Evolutionary conservation across 2,797 vertebrate species (phyloP).

Genomic region (Chaetodon trifasciatus): DNA sequence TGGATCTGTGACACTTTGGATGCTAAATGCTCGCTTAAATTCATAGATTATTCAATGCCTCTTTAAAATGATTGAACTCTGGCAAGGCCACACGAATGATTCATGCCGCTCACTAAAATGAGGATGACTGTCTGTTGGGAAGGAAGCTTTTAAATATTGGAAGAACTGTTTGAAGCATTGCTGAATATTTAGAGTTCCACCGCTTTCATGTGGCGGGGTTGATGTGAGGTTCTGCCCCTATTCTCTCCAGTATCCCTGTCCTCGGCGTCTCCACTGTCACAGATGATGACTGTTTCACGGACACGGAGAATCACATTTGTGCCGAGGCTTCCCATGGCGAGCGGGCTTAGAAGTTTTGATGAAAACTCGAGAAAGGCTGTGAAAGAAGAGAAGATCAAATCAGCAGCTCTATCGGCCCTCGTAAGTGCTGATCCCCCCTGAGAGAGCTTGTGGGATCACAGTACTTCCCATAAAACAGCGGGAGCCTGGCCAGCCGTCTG

Average conservation of each 20-base stretch:
- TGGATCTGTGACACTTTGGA: slow-evolving; percentile 43
- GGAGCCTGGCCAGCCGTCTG: slow-evolving; percentile 71
- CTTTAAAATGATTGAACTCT: slow-evolving; percentile 58
- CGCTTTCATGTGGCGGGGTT: slow-evolving; percentile 70
- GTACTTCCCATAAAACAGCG: slow-evolving; percentile 83
- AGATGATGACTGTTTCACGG: slow-evolving; percentile 73
- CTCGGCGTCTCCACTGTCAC: slow-evolving; percentile 66
- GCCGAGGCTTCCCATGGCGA: slow-evolving; percentile 63
- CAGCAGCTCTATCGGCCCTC: slow-evolving; percentile 71
- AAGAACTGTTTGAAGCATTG: slow-evolving; percentile 67
- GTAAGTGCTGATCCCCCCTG: slow-evolving; percentile 75
- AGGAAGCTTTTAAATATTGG: slow-evolving; percentile 66
- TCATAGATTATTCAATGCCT: slow-evolving; percentile 59
- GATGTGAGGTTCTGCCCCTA: slow-evolving; percentile 61
- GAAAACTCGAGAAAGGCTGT: slow-evolving; percentile 76
- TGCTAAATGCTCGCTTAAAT: slow-evolving; percentile 51
- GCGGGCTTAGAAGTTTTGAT: slow-evolving; percentile 71
- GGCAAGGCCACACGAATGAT: slow-evolving; percentile 51
- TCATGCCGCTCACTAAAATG: slow-evolving; percentile 45
- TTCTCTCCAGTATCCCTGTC: slow-evolving; percentile 51
- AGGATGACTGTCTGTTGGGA: slow-evolving; percentile 48
- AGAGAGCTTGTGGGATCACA: slow-evolving; percentile 80
- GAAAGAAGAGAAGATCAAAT: slow-evolving; percentile 82
- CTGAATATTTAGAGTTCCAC: slow-evolving; percentile 70
- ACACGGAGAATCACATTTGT: slow-evolving; percentile 62